These are phyloP conservation scores for Tylochromis polylepis DNA, from an alignment of 2,113 vertebrate species.

Conservation along the genomic window DNA sequence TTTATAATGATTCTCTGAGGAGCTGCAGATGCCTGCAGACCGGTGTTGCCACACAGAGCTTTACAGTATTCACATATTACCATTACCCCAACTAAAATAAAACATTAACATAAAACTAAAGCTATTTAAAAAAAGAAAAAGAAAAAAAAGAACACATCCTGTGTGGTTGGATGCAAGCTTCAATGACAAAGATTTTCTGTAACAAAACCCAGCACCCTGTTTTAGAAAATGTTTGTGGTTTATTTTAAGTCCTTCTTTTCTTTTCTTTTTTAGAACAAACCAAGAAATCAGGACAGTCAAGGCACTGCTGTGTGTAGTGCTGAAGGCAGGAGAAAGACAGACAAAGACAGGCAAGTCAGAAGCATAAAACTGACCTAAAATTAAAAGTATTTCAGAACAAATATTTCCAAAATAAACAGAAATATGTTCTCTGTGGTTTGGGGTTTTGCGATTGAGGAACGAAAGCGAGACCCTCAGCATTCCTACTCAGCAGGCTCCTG, in stretches of 20 bases:
- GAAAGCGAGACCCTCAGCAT: slow-evolving; percentile 42
- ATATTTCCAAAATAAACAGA: slow-evolving; percentile 34
- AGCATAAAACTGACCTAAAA: slow-evolving; percentile 44
- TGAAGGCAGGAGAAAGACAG: neutral
- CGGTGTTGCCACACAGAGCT: neutral
- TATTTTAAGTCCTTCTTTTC: neutral
- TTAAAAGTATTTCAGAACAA: slow-evolving; percentile 1
- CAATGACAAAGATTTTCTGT: slow-evolving; percentile 25
- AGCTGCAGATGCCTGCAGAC: neutral
- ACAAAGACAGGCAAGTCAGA: neutral
- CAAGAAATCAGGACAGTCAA: neutral
- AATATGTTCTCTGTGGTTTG: neutral
- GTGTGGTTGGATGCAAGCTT: slow-evolving; percentile 1
- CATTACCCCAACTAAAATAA: neutral
- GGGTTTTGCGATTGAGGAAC: neutral
- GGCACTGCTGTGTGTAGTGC: neutral
- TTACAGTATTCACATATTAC: neutral
- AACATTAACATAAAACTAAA: neutral
- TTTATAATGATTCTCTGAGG: neutral
- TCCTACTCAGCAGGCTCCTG: slow-evolving; percentile 44
- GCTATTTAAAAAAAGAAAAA: neutral
- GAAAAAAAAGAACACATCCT: neutral
- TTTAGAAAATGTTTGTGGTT: slow-evolving; percentile 26
- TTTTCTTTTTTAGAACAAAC: neutral
- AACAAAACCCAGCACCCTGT: slow-evolving; percentile 26